phyloP scores from a whole-genome alignment of 2,888 invertebrate species.

The Xanthorhoe spadicearia region DNA sequence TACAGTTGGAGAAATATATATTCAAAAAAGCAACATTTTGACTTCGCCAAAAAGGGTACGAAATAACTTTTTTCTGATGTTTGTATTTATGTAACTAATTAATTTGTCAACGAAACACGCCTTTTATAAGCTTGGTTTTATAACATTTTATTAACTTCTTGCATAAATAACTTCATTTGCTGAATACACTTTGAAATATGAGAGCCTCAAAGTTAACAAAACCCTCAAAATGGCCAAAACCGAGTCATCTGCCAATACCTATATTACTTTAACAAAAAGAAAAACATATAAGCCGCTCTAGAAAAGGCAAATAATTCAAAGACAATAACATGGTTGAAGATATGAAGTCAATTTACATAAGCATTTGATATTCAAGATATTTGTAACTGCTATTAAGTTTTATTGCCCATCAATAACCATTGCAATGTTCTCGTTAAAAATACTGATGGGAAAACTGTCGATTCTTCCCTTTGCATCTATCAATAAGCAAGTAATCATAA shows the following conservation, averaged over 20 bases:
- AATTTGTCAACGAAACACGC: no score
- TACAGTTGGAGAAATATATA: constrained; percentile 60
- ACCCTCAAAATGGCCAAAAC: no score
- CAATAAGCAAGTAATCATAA: no score
- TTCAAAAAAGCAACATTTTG: not conserved
- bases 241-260: no score
- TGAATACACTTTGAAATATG: no score
- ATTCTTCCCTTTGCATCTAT: not conserved
- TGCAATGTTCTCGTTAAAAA: constrained; percentile 3
- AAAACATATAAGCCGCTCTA: not conserved
- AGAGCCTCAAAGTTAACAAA: no score
- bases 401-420: constrained; percentile 18
- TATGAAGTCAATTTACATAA: not conserved
- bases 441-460: not conserved
- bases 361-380: not conserved
- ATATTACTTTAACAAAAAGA: not conserved
- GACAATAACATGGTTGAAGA: not conserved
- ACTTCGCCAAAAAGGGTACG: no score
- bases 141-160: no score
- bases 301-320: not conserved
- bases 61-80: no score
- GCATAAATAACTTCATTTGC: no score
- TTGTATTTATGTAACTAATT: no score
- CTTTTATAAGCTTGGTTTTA: no score
- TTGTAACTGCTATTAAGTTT: constrained; percentile 27